phyloP scores from a whole-genome alignment of 2,797 vertebrate genomes.

The Amniataba percoides region DNA sequence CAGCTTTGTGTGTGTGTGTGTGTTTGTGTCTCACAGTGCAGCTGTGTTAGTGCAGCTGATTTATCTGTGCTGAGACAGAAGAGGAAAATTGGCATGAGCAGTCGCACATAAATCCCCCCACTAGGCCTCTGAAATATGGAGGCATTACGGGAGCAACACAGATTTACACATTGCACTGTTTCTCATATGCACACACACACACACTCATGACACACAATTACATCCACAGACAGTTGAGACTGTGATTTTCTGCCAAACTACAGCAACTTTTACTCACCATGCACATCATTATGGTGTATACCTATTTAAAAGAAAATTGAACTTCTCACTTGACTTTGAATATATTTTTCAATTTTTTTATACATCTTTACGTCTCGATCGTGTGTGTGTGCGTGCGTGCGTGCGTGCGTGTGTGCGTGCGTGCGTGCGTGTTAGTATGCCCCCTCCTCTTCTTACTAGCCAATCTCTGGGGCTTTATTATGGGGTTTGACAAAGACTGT shows the following conservation, averaged over 20 bases:
- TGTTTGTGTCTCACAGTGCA: conserved; percentile 66
- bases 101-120: conserved; percentile 85
- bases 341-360: conserved; percentile 37
- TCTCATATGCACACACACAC: conserved; percentile 47
- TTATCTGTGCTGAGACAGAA: conserved; percentile 85
- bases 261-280: conserved; percentile 45
- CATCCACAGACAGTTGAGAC: conserved; percentile 58
- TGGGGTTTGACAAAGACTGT: conserved; percentile 93
- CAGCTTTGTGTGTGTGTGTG: conserved; percentile 26
- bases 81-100: conserved; percentile 87
- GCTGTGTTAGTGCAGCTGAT: conserved; percentile 84
- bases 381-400: conserved; percentile 4
- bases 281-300: conserved; percentile 47
- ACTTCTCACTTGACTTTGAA: conserved; percentile 21
- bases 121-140: conserved; percentile 86
- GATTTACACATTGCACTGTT: conserved; percentile 82
- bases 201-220: conserved; percentile 53
- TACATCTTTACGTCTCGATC: conserved; percentile 21
- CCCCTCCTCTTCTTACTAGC: conserved; percentile 20
- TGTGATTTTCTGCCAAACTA: conserved; percentile 58
- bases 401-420: conserved; percentile 5
- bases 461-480: conserved; percentile 92
- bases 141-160: conserved; percentile 82
- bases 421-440: conserved; percentile 9
- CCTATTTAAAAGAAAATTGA: conserved; percentile 3